These are phyloP conservation scores for Ametastegia equiseti DNA, from an alignment of 2,888 invertebrate genomes.

Conservation along the genomic window DNA sequence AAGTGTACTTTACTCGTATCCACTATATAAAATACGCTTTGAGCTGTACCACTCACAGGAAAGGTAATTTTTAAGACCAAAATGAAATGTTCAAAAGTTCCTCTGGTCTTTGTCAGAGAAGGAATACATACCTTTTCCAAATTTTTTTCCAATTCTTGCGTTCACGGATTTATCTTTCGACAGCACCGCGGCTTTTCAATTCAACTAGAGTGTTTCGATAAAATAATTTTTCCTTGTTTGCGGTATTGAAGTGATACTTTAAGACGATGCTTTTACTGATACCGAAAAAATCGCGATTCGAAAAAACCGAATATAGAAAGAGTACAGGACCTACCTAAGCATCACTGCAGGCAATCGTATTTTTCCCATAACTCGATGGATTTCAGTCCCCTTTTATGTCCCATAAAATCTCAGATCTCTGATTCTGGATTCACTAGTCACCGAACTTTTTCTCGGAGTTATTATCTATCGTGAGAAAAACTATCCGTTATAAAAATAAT, in stretches of 20 bases:
- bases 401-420: constrained; percentile 6
- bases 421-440: constrained; percentile 11
- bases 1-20: no score
- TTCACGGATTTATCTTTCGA: neutral
- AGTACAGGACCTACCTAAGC: neutral
- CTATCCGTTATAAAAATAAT: constrained; percentile 13
- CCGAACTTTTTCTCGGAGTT: neutral
- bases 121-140: no score
- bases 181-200: neutral
- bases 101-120: no score
- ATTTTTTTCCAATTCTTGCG: neutral
- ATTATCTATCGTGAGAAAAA: neutral
- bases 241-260: neutral
- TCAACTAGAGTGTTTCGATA: constrained; percentile 38
- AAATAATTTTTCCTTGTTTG: neutral
- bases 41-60: no score
- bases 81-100: no score
- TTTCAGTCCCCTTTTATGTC: constrained; percentile 1
- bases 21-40: no score
- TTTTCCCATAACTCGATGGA: constrained; percentile 1
- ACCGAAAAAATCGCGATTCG: neutral
- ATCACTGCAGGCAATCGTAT: neutral
- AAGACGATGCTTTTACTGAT: neutral
- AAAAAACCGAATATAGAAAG: neutral
- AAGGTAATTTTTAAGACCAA: no score